Conservation (phyloP, 2,113 vertebrate genomes). For the Drymodes brunneopygia region DNA sequence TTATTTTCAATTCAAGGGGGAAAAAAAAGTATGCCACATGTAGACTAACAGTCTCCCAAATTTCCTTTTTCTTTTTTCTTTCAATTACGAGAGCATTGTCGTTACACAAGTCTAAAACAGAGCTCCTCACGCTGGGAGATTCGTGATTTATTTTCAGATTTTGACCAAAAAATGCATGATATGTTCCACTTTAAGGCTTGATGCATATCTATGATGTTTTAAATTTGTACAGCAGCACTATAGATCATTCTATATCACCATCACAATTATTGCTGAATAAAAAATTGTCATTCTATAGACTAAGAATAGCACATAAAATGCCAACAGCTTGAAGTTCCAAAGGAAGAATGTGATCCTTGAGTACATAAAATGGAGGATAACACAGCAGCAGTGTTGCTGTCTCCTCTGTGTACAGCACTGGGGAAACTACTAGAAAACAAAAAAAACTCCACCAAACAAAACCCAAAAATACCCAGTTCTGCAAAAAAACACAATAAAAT, state of each 20-base stretch:
- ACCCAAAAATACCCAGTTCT: background rate
- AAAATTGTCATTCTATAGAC: background rate
- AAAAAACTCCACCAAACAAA: background rate
- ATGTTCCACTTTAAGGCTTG: background rate
- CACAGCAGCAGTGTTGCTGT: background rate
- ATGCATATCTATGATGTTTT: background rate
- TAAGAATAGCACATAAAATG: background rate
- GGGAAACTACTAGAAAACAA: background rate
- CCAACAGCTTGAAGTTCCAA: background rate
- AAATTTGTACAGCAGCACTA: background rate
- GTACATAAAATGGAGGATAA: background rate
- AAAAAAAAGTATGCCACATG: conserved; percentile 1
- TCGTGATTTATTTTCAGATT: background rate
- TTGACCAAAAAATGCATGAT: background rate
- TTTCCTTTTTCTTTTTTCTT: conserved; percentile 27
- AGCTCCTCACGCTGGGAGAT: background rate
- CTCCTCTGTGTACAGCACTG: background rate
- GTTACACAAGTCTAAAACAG: background rate
- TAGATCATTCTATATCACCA: background rate
- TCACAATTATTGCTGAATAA: background rate
- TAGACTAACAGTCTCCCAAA: conserved; percentile 26
- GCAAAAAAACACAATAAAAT: background rate
- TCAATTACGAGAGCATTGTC: background rate
- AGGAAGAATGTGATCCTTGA: background rate
- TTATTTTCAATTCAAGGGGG: background rate